A percentile compares a stretch with the other conserved stretches of the same genome.
phyloP scores from a whole-genome alignment of 2,797 vertebrate genomes.

The Gallinago stenura region DNA sequence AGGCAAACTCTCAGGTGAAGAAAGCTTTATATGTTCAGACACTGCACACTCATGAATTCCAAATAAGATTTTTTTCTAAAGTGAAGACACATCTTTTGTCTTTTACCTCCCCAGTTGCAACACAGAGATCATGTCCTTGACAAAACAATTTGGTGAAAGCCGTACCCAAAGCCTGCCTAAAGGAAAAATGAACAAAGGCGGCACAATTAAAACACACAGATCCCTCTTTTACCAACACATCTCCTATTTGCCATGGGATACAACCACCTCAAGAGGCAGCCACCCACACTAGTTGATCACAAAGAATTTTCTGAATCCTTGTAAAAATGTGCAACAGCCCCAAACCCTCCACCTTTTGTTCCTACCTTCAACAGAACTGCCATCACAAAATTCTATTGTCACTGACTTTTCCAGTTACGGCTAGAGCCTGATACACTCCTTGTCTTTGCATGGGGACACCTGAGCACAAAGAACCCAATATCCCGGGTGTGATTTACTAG shows the following conservation, averaged over 20 bases:
- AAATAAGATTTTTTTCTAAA: not conserved
- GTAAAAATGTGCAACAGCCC: not conserved
- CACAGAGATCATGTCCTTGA: not conserved
- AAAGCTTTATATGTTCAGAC: constrained; percentile 31
- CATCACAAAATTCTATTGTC: not conserved
- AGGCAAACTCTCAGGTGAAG: constrained; percentile 46
- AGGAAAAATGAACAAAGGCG: not conserved
- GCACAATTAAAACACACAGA: not conserved
- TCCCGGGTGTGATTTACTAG: not conserved
- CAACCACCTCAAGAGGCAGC: not conserved
- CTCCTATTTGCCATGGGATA: not conserved
- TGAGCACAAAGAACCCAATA: not conserved
- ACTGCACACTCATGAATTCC: constrained; percentile 12
- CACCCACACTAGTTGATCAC: not conserved
- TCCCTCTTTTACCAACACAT: not conserved
- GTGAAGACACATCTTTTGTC: not conserved
- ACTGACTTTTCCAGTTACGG: not conserved
- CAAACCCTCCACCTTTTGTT: not conserved
- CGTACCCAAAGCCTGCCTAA: not conserved
- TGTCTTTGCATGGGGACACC: not conserved
- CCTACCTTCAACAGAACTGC: not conserved
- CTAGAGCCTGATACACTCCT: not conserved
- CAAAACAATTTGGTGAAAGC: not conserved
- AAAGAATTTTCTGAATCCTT: not conserved
- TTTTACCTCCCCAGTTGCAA: not conserved